Evolutionary conservation across 2,888 invertebrate species (phyloP).

Genomic region (Limnephilus auricula): DNA sequence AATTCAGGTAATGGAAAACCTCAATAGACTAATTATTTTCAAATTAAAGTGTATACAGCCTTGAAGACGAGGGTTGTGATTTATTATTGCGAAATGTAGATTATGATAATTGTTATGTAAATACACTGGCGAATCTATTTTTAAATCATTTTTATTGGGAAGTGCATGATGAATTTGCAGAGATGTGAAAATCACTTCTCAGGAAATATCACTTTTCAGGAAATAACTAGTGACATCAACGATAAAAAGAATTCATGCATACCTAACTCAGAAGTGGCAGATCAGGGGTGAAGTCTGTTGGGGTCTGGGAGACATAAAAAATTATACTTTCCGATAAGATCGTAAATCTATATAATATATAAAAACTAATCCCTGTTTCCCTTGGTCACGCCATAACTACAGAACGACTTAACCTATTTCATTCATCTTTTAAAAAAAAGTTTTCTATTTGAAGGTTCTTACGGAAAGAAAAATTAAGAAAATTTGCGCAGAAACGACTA

Average conservation of each 20-base stretch:
- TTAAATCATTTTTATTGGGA: not conserved
- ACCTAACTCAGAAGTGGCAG: not conserved
- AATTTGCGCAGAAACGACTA: too few relatives aligned
- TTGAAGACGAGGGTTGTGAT: not conserved
- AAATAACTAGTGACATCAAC: not conserved
- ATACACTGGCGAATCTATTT: not conserved
- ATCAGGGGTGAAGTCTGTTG: not conserved
- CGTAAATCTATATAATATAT: too few relatives aligned
- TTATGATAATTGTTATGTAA: not conserved
- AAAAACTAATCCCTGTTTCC: too few relatives aligned
- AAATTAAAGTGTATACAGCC: not conserved
- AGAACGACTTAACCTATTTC: too few relatives aligned
- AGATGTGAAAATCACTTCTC: not conserved
- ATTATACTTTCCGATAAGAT: too few relatives aligned
- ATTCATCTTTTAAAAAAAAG: too few relatives aligned
- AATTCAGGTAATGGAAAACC: not conserved
- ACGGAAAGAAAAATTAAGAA: too few relatives aligned
- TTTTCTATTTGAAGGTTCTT: too few relatives aligned
- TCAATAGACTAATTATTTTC: not conserved
- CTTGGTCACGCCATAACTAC: too few relatives aligned
- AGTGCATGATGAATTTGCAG: not conserved
- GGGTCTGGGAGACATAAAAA: not conserved
- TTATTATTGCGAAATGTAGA: not conserved
- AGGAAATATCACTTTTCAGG: not conserved
- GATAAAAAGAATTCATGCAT: not conserved